Evolutionary conservation across 2,888 invertebrate species (phyloP).

Genomic region (Sialis fuliginosa): DNA sequence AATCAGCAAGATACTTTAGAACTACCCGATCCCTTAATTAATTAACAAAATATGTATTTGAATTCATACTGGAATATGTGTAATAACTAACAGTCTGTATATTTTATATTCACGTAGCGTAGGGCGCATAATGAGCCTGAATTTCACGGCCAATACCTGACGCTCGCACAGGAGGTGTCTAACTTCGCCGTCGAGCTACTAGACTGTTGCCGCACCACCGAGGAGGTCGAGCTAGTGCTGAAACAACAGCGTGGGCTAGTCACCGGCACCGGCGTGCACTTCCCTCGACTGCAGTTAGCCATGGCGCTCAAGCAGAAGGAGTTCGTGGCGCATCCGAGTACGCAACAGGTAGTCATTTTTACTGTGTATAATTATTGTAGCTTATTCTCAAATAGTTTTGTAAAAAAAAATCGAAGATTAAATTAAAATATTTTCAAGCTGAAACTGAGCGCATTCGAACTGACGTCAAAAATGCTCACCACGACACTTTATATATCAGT

Average conservation of each 20-base stretch:
- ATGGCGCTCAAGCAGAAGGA: constrained; percentile 51
- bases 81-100: no score
- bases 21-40: not conserved
- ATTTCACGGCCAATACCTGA: constrained; percentile 41
- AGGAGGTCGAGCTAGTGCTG: constrained; percentile 46
- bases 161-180: constrained; percentile 34
- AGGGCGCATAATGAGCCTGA: constrained; percentile 32
- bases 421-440: no score
- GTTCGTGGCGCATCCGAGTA: constrained; percentile 59
- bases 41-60: no score
- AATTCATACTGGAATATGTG: no score
- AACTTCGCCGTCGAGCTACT: constrained; percentile 39
- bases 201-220: constrained; percentile 46
- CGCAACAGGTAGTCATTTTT: constrained; percentile 37
- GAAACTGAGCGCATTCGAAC: no score
- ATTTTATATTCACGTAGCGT: no score
- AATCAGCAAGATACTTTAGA: not conserved
- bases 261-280: constrained; percentile 23
- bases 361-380: no score
- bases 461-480: no score
- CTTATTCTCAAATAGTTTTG: no score
- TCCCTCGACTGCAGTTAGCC: constrained; percentile 49
- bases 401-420: no score
- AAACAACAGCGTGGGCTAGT: constrained; percentile 33
- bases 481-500: no score